phyloP scores from a whole-genome alignment of 1,140 invertebrate genomes.

The Ceratoteleas bidentatus region DNA sequence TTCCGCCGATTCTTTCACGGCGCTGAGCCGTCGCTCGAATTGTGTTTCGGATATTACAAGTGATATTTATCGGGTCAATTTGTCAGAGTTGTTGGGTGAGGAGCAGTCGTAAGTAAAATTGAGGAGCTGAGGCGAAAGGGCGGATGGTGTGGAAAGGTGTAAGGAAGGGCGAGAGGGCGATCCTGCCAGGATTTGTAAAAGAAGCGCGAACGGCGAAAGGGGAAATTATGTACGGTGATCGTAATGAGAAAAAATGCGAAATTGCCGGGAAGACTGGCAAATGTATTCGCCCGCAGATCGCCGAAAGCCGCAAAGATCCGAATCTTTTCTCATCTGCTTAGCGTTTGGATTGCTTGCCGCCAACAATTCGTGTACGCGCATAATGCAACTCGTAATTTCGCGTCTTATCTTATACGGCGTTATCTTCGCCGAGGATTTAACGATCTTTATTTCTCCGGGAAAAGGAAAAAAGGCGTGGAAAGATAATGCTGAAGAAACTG shows the following conservation, averaged over 20 bases:
- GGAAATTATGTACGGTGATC: slow-evolving; percentile 31
- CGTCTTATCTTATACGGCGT: slow-evolving; percentile 66
- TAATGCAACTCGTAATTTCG: slow-evolving; percentile 67
- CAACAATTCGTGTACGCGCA: slow-evolving; percentile 68
- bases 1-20: too few species aligned
- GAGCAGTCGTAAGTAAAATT: too few species aligned
- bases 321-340: slow-evolving; percentile 65
- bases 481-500: slow-evolving; percentile 65
- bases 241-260: slow-evolving; percentile 41
- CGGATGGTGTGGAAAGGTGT: too few species aligned
- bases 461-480: slow-evolving; percentile 57
- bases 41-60: too few species aligned
- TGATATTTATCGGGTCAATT: too few species aligned
- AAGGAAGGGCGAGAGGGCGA: too few species aligned
- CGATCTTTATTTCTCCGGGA: slow-evolving; percentile 60
- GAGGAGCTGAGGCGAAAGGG: too few species aligned
- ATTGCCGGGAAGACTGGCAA: slow-evolving; percentile 20
- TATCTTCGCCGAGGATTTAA: slow-evolving; percentile 64
- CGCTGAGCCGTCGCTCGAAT: too few species aligned
- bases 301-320: slow-evolving; percentile 55
- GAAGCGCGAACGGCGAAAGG: slow-evolving; percentile 3
- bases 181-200: too few species aligned
- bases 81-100: too few species aligned
- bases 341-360: slow-evolving; percentile 56
- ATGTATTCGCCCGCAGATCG: slow-evolving; percentile 30